Conservation (phyloP, 2,113 vertebrate genomes). For the Pollachius pollachius region DNA sequence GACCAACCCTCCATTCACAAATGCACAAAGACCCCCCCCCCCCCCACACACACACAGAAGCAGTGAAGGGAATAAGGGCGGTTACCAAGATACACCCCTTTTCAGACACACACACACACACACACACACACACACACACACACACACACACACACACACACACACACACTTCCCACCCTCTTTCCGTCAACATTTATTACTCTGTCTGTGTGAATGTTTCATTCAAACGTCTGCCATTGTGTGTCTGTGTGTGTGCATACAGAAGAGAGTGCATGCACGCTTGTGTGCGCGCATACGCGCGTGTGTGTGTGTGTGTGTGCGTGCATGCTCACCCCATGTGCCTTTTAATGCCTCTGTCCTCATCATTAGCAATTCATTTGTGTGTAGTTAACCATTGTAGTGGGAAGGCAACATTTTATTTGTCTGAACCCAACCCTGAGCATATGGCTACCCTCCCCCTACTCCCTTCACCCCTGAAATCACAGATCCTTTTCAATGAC, state of each 20-base stretch:
- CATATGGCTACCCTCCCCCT: conserved; percentile 80
- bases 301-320: conserved; percentile 37
- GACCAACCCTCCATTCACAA: conserved; percentile 76
- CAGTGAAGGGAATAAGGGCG: conserved; percentile 58
- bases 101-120: conserved; percentile 37
- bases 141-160: conserved; percentile 44
- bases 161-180: conserved; percentile 46
- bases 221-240: conserved; percentile 88
- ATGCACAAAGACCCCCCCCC: conserved; percentile 76
- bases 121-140: conserved; percentile 39
- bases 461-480: conserved; percentile 29
- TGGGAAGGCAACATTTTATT: conserved; percentile 85
- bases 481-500: too few relatives aligned
- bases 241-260: conserved; percentile 25
- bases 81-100: conserved; percentile 41
- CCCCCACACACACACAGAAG: conserved; percentile 61
- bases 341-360: not conserved
- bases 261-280: conserved; percentile 11
- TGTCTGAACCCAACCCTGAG: conserved; percentile 90
- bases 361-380: conserved; percentile 71
- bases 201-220: conserved; percentile 88
- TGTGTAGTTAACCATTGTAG: conserved; percentile 88
- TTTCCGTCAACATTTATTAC: conserved; percentile 68
- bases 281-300: conserved; percentile 11
- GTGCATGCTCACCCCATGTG: not conserved